Conservation (phyloP, 2,113 vertebrate genomes). For the Ranitomeya variabilis region DNA sequence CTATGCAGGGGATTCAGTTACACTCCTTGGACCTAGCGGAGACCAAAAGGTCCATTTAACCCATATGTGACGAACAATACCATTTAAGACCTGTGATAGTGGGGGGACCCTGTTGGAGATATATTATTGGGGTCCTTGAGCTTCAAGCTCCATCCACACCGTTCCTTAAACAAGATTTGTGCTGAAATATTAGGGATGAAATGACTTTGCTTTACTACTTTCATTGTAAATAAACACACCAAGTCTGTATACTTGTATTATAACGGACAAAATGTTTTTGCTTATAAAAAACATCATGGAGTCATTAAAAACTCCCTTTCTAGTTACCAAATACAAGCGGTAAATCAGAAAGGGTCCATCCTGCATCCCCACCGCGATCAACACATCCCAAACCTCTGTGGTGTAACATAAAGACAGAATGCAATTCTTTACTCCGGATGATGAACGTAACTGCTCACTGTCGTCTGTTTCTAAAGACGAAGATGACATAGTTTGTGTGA, state of each 20-base stretch:
- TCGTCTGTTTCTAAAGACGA: not conserved
- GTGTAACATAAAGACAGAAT: conserved; percentile 63
- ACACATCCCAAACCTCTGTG: conserved; percentile 72
- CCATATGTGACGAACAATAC: too few relatives aligned
- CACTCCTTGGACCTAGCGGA: too few relatives aligned
- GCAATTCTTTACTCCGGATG: not conserved
- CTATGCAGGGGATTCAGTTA: too few relatives aligned
- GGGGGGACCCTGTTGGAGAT: too few relatives aligned
- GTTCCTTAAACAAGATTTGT: too few relatives aligned
- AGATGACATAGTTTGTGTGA: conserved; percentile 68
- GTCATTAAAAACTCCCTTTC: conserved; percentile 72
- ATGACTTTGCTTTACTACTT: not conserved
- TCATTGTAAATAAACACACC: conserved; percentile 59
- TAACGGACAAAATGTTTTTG: conserved; percentile 72
- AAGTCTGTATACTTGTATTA: conserved; percentile 74
- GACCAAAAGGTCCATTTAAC: too few relatives aligned
- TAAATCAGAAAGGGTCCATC: conserved; percentile 75
- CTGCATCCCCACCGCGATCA: conserved; percentile 74
- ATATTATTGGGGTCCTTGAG: too few relatives aligned
- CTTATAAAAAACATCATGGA: conserved; percentile 77
- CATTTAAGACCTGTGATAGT: too few relatives aligned
- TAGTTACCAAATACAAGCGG: conserved; percentile 72
- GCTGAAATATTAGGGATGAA: too few relatives aligned
- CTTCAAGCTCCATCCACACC: too few relatives aligned
- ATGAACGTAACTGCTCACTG: too few relatives aligned